Evolutionary conservation across 2,888 invertebrate genomes (phyloP).

Genomic region (Tetragonisca angustula): DNA sequence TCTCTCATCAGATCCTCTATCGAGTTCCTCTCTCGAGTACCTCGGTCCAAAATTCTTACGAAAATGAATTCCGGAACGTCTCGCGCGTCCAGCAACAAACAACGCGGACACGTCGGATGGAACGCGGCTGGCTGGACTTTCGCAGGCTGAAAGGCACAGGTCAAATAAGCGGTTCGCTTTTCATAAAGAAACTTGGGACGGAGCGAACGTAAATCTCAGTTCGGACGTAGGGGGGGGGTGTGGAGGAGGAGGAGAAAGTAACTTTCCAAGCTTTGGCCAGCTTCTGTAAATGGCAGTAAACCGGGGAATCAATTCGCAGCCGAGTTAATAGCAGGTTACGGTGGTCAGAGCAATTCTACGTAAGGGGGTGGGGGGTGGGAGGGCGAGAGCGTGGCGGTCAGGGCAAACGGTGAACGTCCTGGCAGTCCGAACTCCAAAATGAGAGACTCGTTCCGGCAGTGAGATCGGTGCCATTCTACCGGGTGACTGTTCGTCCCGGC

Average conservation of each 20-base stretch:
- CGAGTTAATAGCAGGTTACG: slow-evolving; percentile 74
- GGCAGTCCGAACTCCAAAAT: slow-evolving; percentile 54
- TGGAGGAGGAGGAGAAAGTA: neutral
- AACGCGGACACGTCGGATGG: too few species aligned
- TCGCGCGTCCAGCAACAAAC: too few species aligned
- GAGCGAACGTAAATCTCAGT: slow-evolving; percentile 1
- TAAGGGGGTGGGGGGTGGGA: slow-evolving; percentile 22
- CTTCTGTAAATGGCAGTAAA: slow-evolving; percentile 72
- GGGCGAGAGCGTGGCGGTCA: slow-evolving; percentile 44
- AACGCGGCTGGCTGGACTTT: neutral
- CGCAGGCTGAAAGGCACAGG: neutral
- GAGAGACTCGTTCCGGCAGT: slow-evolving; percentile 47
- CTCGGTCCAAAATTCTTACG: too few species aligned
- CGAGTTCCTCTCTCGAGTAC: too few species aligned
- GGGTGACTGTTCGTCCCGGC: slow-evolving; percentile 54
- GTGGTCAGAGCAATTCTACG: slow-evolving; percentile 70
- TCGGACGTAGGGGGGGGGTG: neutral
- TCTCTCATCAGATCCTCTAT: too few species aligned
- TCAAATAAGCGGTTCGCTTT: neutral
- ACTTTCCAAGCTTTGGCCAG: slow-evolving; percentile 24
- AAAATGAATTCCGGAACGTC: too few species aligned
- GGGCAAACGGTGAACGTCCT: slow-evolving; percentile 54
- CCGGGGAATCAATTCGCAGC: slow-evolving; percentile 75
- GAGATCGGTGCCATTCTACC: slow-evolving; percentile 46
- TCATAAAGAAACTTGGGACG: neutral